Base-by-base conservation (phyloP, 1,140 invertebrate genomes). In the Leptestheria dahalacensis region DNA sequence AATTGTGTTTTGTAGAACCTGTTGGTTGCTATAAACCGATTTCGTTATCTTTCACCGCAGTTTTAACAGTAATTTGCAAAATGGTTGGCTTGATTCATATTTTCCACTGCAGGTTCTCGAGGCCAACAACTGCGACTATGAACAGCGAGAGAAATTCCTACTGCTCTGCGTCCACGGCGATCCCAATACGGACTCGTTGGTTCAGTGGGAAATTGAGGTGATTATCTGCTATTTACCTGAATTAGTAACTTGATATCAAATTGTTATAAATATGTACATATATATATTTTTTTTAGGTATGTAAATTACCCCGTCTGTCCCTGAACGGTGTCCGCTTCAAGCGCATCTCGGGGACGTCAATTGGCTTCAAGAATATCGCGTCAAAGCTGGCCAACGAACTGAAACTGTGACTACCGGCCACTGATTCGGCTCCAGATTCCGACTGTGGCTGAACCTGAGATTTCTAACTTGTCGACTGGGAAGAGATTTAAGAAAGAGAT, bases 281-380 rank as follows among this genome's bases (percentile, higher is more conserved):
- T 25, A 57, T 29, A 49, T 18, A 62, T 59, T 55, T 62, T n/a
- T 9, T 15, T 21, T 60, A 67, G 66, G 96, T 97, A 18, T 99
- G 97, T 79, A 99, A 99, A 78, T 77, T 99, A 72, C 97, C 97
- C 48, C 81, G 97, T 53, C 81, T 99, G 55, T 97, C 92, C 57
- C 79, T 99, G 61, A 99, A 99, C 74, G 97, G 97, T 57, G 96
- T 99, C 56, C 86, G 96, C 58, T 99, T 99, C 75, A 99, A 99
- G 77, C 82, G 97, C 69, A 99, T 99, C 76, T 95, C 93, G 65
- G 97, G 97, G 69, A 99, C 96, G 60, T 98, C 94, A 68, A 99
- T 99, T 77, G 95, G 95, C 68, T 99, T 99, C 83, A 99, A 99
- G 77, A 99, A 99, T 78, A 99, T 99, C 81, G 97, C 96, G 71